phyloP scores from a whole-genome alignment of 1,140 invertebrate genomes.

The Sitobion miscanthi region DNA sequence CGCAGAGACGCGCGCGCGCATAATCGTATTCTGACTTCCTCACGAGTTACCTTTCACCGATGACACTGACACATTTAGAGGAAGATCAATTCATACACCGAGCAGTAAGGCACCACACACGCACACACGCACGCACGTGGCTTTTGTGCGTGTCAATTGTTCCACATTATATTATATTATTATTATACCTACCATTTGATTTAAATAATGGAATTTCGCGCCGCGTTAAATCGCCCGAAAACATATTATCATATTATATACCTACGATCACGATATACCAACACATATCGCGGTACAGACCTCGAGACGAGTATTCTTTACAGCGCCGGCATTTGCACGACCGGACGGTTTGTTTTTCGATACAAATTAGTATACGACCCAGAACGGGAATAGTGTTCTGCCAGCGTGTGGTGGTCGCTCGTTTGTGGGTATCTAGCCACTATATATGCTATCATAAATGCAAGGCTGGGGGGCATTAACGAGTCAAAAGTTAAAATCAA shows the following conservation, averaged over 20 bases:
- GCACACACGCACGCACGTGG: conserved; percentile 14
- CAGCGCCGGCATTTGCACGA: conserved; percentile 29
- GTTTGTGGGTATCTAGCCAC: background rate
- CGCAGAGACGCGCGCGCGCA: background rate
- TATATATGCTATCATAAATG: background rate
- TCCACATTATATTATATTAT: conserved; percentile 33
- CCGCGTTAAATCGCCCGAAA: conserved; percentile 50
- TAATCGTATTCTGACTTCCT: conserved; percentile 47
- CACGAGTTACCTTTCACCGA: conserved; percentile 56
- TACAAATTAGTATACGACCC: conserved; percentile 55
- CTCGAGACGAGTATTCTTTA: conserved; percentile 47
- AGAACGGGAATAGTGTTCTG: background rate
- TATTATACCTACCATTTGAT: conserved; percentile 25
- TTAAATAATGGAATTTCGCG: conserved; percentile 53
- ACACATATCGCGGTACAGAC: conserved; percentile 28
- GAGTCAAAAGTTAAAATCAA: too few species aligned
- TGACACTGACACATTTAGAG: conserved; percentile 56
- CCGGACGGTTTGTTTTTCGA: conserved; percentile 35
- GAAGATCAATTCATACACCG: conserved; percentile 37
- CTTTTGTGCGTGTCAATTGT: conserved; percentile 57
- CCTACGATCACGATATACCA: background rate
- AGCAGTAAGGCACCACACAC: background rate
- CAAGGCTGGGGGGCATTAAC: too few species aligned
- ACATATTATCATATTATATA: conserved; percentile 15
- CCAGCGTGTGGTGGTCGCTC: background rate